Evolutionary conservation across 2,888 invertebrate genomes (phyloP).

Genomic region (Epinotia demarniana): DNA sequence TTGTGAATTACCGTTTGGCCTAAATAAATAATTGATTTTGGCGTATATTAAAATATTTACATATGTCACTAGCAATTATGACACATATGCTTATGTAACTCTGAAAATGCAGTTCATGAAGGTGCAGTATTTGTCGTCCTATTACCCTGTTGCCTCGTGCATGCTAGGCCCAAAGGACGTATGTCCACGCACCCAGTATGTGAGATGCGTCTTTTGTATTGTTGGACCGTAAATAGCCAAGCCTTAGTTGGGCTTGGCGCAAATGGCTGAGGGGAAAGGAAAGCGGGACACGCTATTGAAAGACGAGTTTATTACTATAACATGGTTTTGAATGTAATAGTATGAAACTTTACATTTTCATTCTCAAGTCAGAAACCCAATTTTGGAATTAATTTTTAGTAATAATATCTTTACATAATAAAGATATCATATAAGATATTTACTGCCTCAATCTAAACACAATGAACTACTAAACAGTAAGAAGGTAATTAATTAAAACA

Average conservation of each 20-base stretch:
- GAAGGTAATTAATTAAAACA: too few species aligned
- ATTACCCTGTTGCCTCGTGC: background rate
- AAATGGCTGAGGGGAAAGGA: background rate
- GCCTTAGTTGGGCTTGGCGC: conserved; percentile 8
- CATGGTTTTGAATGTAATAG: too few species aligned
- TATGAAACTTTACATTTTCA: too few species aligned
- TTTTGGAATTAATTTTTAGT: too few species aligned
- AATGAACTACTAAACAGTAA: too few species aligned
- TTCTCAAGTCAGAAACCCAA: too few species aligned
- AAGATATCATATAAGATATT: too few species aligned
- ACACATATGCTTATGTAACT: background rate
- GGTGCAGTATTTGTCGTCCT: conserved; percentile 14
- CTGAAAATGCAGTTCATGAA: conserved; percentile 7
- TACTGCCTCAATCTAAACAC: too few species aligned
- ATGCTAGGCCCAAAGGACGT: background rate
- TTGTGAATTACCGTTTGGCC: too few species aligned
- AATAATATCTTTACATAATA: too few species aligned
- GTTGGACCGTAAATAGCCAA: conserved; percentile 12
- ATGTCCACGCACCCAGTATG: background rate
- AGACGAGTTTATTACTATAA: background rate
- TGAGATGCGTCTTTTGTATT: background rate
- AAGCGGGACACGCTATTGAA: background rate
- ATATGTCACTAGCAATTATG: background rate
- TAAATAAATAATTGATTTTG: too few species aligned
- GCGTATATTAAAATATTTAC: background rate